These are phyloP conservation scores for Bombus balteatus DNA, from an alignment of 1,140 invertebrate genomes.

Conservation along the genomic window DNA sequence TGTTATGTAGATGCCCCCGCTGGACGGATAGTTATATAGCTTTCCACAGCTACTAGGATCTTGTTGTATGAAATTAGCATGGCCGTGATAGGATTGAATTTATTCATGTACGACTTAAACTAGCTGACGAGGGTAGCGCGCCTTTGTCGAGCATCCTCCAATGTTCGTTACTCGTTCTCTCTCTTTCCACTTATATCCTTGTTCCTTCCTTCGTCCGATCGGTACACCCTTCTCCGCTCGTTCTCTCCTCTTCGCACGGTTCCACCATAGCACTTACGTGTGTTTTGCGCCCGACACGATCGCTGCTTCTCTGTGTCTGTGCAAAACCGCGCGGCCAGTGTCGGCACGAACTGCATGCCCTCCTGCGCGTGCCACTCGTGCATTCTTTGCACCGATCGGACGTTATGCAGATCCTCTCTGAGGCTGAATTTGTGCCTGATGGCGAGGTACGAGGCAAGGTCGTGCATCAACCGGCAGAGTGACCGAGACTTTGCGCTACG, in stretches of 20 bases:
- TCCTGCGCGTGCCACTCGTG: slow-evolving; percentile 50
- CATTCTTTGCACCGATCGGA: slow-evolving; percentile 54
- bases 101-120: slow-evolving; percentile 76
- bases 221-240: background rate
- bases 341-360: slow-evolving; percentile 49
- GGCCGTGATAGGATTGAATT: slow-evolving; percentile 75
- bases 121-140: slow-evolving; percentile 64
- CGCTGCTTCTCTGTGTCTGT: slow-evolving; percentile 20
- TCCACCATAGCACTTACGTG: slow-evolving; percentile 9
- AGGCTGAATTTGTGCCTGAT: slow-evolving; percentile 46
- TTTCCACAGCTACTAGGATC: slow-evolving; percentile 56
- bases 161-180: slow-evolving; percentile 13
- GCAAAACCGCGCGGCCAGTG: slow-evolving; percentile 43
- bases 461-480: slow-evolving; percentile 33
- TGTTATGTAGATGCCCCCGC: slow-evolving; percentile 68
- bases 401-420: slow-evolving; percentile 43
- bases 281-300: slow-evolving; percentile 48
- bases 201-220: background rate
- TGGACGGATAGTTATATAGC: slow-evolving; percentile 55
- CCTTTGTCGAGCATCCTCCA: slow-evolving; percentile 59
- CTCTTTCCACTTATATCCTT: background rate
- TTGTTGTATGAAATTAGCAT: slow-evolving; percentile 75
- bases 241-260: background rate
- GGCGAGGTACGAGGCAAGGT: slow-evolving; percentile 37
- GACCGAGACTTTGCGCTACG: slow-evolving; percentile 9